A percentile compares a stretch with the other conserved stretches of the same genome.
phyloP scores from a whole-genome alignment of 64 coral and sea anemone species.

The Pachyseris speciosa region DNA sequence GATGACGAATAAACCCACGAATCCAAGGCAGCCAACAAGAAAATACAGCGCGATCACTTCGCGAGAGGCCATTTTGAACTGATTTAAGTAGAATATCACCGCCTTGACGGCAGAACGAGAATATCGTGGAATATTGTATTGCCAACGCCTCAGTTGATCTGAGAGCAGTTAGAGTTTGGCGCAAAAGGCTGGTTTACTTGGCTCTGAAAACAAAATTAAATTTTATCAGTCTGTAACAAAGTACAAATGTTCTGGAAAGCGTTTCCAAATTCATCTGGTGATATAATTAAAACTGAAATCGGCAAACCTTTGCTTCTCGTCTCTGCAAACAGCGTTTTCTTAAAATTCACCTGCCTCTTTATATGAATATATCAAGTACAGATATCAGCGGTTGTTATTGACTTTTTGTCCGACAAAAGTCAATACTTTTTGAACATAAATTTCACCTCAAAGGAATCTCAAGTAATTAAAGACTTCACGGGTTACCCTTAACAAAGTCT shows the following conservation, averaged over 20 bases:
- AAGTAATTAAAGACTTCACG: neutral
- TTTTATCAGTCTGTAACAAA: too few relatives aligned
- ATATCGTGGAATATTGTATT: neutral
- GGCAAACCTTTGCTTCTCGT: neutral
- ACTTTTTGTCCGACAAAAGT: conserved; percentile 1
- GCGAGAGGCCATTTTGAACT: neutral
- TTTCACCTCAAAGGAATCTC: neutral
- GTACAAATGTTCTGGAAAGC: too few relatives aligned
- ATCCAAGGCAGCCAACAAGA: neutral
- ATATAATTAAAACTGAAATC: neutral
- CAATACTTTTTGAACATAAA: neutral
- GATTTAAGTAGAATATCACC: too few relatives aligned
- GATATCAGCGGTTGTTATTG: neutral
- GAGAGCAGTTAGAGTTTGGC: too few relatives aligned
- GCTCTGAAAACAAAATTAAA: neutral
- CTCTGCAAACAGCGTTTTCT: neutral
- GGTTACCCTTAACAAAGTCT: conserved; percentile 23
- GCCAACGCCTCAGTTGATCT: too few relatives aligned
- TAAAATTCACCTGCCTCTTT: neutral
- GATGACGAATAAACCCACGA: neutral
- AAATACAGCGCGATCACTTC: conserved; percentile 17
- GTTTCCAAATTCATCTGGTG: too few relatives aligned
- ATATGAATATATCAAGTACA: neutral
- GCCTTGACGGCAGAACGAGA: too few relatives aligned
- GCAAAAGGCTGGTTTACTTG: neutral